Evolutionary conservation across 2,113 vertebrate genomes (phyloP), one percentile per base, ranked within the genome.

Genomic region (Myotis lucifugus): DNA sequence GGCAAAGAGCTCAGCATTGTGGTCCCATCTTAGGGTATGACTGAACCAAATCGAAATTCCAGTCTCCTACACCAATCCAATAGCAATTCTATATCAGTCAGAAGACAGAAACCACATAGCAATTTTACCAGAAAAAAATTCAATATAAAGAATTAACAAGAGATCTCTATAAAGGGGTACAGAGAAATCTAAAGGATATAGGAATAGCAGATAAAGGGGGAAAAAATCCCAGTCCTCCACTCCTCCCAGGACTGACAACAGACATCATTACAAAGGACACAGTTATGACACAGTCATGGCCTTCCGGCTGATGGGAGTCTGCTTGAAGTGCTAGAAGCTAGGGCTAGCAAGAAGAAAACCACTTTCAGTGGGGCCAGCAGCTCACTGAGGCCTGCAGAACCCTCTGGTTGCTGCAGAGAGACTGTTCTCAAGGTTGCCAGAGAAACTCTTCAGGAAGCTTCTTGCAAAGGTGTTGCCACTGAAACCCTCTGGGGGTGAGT

Each of bases 41-140:
- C 32, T 42, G 83, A 73, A 23, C 8, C 52, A 50, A 84, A 15
- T 15, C 8, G 21, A 79, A 67, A 67, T 79, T 73, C n/a, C 2
- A 56, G 15, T 50, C 23, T 79, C 32, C 46, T 3, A 88, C 54
- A 74, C 37, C 46, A 88, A 54, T 54, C 19, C 9, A 69, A 40
- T 2, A 59, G 67, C 40, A 90, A 56, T 64, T 83, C 54, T n/a
- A 42, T n/a, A 59, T n/a, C 37, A 64, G n/a, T 52, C 14, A 46
- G 37, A 78, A 78, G 25, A 76, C 14, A 84, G 87, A 90, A 88
- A 17, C 12, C 8, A 85, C 11, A 40, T 0, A 46, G 18, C 18
- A 88, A 66, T 42, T 81, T 88, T 40, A 40, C 42, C 14, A 69
- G n/a, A 52, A 92, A 89, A 88, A 7, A 32, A 23, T 27, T 54